Conservation (phyloP, 2,113 vertebrate species). For the Malurus alboscapulatus region DNA sequence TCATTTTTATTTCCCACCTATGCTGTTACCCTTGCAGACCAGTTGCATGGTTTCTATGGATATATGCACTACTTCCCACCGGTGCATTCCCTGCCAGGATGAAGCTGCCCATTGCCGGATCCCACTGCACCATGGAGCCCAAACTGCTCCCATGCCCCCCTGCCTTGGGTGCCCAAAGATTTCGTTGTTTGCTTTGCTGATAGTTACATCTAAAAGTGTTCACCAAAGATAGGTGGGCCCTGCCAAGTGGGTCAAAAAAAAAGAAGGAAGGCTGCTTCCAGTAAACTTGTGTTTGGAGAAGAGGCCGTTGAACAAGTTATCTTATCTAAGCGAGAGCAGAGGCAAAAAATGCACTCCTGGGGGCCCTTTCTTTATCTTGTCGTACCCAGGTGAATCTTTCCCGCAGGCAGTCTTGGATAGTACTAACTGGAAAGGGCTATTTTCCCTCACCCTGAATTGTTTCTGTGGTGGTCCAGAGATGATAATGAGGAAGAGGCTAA, state of each 20-base stretch:
- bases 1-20: neutral
- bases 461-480: neutral
- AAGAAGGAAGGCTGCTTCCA: neutral
- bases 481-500: neutral
- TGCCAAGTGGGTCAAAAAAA: neutral
- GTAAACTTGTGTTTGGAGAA: neutral
- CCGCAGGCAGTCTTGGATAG: neutral
- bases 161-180: neutral
- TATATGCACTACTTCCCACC: neutral
- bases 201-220: neutral
- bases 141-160: accelerated
- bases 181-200: neutral
- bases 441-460: accelerated
- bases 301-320: neutral
- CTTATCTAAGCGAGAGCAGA: constrained; percentile 39
- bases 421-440: constrained; percentile 7
- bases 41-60: accelerated
- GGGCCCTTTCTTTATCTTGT: constrained; percentile 25
- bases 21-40: neutral
- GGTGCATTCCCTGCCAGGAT: accelerated
- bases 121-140: neutral
- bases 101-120: neutral
- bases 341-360: neutral
- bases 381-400: constrained; percentile 32
- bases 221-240: neutral